Percentiles rank a stretch among this genome's conserved stretches.
Conservation (phyloP, 2,797 vertebrate species). For the Esox lucius region DNA sequence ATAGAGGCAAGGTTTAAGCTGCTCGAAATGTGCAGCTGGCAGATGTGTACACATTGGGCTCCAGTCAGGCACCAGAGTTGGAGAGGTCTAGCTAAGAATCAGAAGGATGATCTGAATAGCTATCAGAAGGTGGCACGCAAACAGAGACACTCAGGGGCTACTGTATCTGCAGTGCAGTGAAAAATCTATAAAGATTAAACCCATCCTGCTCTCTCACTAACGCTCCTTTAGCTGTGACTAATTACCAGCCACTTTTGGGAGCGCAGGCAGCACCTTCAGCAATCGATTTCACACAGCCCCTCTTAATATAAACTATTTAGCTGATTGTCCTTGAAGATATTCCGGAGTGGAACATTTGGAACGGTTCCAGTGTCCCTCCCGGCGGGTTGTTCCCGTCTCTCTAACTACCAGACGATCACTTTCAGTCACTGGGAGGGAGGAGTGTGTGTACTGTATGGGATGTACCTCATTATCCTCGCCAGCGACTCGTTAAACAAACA, state of each 20-base stretch:
- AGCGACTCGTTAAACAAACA: slow-evolving; percentile 51
- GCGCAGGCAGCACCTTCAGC: slow-evolving; percentile 69
- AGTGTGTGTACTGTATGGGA: slow-evolving; percentile 27
- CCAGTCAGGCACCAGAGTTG: slow-evolving; percentile 23
- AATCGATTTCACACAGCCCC: slow-evolving; percentile 71
- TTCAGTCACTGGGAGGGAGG: slow-evolving; percentile 24
- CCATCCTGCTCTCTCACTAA: slow-evolving; percentile 59
- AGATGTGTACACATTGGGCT: slow-evolving; percentile 26
- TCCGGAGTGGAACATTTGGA: slow-evolving; percentile 64
- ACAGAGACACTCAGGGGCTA: slow-evolving; percentile 36
- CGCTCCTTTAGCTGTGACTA: slow-evolving; percentile 73
- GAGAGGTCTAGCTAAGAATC: slow-evolving; percentile 39
- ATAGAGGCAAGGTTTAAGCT: slow-evolving; percentile 31
- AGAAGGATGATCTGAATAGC: slow-evolving; percentile 19
- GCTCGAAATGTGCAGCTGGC: slow-evolving; percentile 29
- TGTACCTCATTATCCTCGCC: slow-evolving; percentile 57
- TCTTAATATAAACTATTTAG: slow-evolving; percentile 72
- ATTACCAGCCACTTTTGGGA: slow-evolving; percentile 67
- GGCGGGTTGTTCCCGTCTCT: slow-evolving; percentile 24
- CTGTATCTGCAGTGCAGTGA: slow-evolving; percentile 65
- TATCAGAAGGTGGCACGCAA: background rate
- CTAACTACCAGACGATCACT: slow-evolving; percentile 31
- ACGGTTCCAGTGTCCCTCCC: slow-evolving; percentile 43
- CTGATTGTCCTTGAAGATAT: slow-evolving; percentile 76
- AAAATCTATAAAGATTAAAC: slow-evolving; percentile 71